Evolutionary conservation across 2,888 invertebrate genomes (phyloP), one percentile per base, ranked within the genome.

Genomic region (Conchocele bisecta): DNA sequence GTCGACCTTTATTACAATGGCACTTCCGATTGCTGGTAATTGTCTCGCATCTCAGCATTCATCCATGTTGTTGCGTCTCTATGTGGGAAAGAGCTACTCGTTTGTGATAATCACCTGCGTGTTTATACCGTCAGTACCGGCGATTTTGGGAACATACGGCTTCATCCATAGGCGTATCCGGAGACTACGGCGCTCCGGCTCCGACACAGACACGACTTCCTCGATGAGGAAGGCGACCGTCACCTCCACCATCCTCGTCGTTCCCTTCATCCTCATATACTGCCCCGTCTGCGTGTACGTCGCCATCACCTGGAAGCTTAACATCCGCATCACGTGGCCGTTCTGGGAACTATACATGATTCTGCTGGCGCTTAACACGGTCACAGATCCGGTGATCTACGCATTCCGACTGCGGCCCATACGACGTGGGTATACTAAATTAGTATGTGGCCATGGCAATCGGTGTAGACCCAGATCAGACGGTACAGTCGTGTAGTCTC

Each of bases 341-440:
- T 51, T 51, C 22, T 29, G 33, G 33, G 33, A 51, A 4, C 22
- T 29, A 31, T 51, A 33, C 29, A 51, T 51, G 51, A 35, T 51
- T 29, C 11, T 51, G 13, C 2, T 51, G 13, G 51, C 51, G 20
- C 17, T 51, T 1, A 17, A 51, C 35, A 51, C 51, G 5, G 35
- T 33, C 33, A 51, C 33, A 20, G 51, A 51, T 51, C 51, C 51
- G 7, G 22, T 51, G 3, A 33, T 51, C 11, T 51, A 35, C 35
- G 51, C 51, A 1, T 4, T 51, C 11, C 29, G 51, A 24, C 35
- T 51, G 13, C 22, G 13, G 33, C 33, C 31, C 2, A 13, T 51
- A 13, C 13, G 20, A 13, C 22, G 35, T 3, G 33, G 51, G 3
- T 51, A 51, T 31, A n/a, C n/a, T n/a, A n/a, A n/a, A n/a, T n/a